Percentiles rank a stretch among this genome's conserved stretches.
These are phyloP conservation scores for Tolmerus cingulatus DNA, from an alignment of 2,888 invertebrate species.

Conservation along the genomic window DNA sequence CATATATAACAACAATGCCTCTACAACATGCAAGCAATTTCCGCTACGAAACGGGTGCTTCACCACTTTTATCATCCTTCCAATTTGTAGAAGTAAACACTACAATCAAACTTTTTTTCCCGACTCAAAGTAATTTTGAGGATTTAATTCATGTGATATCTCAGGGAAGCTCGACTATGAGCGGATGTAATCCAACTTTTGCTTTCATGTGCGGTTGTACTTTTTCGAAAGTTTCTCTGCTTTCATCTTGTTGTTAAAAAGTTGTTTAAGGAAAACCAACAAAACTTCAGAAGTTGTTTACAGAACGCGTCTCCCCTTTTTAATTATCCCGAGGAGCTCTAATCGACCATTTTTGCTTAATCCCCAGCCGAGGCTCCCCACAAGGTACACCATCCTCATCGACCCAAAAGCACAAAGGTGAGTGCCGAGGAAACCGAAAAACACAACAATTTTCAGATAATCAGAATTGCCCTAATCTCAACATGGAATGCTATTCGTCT, in stretches of 20 bases:
- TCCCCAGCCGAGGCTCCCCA: neutral
- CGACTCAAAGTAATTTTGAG: neutral
- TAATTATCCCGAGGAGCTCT: neutral
- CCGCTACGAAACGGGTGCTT: neutral
- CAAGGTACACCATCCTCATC: neutral
- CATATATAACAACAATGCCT: neutral
- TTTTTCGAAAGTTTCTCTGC: neutral
- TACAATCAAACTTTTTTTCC: neutral
- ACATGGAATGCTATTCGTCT: neutral
- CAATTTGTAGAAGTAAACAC: neutral
- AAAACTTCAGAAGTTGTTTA: neutral
- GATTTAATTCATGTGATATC: neutral
- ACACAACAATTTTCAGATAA: neutral
- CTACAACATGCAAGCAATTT: neutral
- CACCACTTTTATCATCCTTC: neutral
- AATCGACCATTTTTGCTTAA: neutral
- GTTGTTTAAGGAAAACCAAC: neutral
- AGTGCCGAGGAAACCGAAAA: neutral
- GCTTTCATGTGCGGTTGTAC: neutral
- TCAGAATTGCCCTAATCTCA: slow-evolving; percentile 25
- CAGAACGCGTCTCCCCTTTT: neutral
- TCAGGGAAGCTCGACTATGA: neutral
- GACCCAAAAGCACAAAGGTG: neutral
- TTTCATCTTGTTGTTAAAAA: neutral
- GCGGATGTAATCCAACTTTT: neutral